A percentile compares a stretch with the other conserved stretches of the same genome.
phyloP scores from a whole-genome alignment of 2,113 vertebrate species.

The Brachypteracias leptosomus region DNA sequence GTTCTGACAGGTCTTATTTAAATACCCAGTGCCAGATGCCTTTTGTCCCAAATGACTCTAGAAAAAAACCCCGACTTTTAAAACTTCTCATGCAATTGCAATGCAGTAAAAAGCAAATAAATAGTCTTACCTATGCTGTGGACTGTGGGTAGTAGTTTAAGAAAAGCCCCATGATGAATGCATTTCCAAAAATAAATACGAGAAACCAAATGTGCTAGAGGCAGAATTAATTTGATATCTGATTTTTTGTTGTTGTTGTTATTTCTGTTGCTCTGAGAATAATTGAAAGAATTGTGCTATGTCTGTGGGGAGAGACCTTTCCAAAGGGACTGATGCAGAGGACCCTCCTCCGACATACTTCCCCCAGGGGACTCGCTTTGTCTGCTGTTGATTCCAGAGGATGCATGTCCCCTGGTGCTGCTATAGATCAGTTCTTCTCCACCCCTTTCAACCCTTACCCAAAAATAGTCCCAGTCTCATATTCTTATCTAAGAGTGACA shows the following conservation, averaged over 20 bases:
- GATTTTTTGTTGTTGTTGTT: not conserved
- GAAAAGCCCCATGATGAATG: not conserved
- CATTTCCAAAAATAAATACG: not conserved
- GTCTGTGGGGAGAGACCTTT: not conserved
- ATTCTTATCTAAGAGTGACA: not conserved
- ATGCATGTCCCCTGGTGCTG: not conserved
- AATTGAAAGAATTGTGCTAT: not conserved
- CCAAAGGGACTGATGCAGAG: not conserved
- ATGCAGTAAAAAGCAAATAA: conserved; percentile 27
- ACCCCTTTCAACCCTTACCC: not conserved
- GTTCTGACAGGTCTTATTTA: conserved; percentile 45
- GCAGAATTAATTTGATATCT: not conserved
- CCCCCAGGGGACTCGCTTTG: not conserved
- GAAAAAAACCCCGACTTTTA: not conserved
- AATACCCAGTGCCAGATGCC: conserved; percentile 32
- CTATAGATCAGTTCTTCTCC: not conserved
- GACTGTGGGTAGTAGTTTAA: not conserved
- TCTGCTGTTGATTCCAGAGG: not conserved
- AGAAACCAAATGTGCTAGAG: not conserved
- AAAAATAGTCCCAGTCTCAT: not conserved
- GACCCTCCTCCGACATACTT: not conserved
- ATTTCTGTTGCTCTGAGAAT: not conserved
- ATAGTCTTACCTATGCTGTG: not conserved
- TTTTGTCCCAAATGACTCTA: conserved; percentile 33
- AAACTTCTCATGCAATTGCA: conserved; percentile 36